Evolutionary conservation across 2,113 vertebrate species (phyloP).

Genomic region (Maccullochella peelii): DNA sequence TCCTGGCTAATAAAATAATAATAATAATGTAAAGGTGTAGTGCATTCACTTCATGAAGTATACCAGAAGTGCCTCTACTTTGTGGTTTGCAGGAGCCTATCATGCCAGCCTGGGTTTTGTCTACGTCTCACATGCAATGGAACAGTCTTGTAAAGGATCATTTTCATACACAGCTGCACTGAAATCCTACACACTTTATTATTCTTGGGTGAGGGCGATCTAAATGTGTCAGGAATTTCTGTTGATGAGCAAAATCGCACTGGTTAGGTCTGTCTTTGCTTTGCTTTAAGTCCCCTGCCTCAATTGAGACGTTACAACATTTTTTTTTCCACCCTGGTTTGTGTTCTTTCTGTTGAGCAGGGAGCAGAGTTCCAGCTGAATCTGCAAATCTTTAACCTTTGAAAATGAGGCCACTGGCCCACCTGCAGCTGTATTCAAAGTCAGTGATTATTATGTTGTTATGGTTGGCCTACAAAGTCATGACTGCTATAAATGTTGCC

Average conservation of each 20-base stretch:
- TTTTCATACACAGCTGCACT: conserved; percentile 65
- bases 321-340: conserved; percentile 78
- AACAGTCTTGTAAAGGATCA: conserved; percentile 62
- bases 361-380: conserved; percentile 62
- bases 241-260: conserved; percentile 72
- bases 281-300: conserved; percentile 54
- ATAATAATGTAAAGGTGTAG: conserved; percentile 30
- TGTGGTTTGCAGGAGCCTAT: conserved; percentile 63
- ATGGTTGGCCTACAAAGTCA: conserved; percentile 53
- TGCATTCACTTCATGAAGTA: conserved; percentile 32
- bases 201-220: conserved; percentile 74
- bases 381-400: conserved; percentile 72
- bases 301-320: conserved; percentile 68
- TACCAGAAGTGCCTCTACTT: conserved; percentile 52
- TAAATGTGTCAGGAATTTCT: conserved; percentile 72
- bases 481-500: conserved; percentile 19
- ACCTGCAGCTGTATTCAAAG: conserved; percentile 59
- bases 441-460: conserved; percentile 47
- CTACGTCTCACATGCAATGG: conserved; percentile 59
- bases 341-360: conserved; percentile 53
- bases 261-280: conserved; percentile 55
- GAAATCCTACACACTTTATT: conserved; percentile 77
- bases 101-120: conserved; percentile 61
- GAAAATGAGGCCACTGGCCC: conserved; percentile 52
- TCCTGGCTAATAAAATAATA: conserved; percentile 44